Conservation (phyloP, 1,140 invertebrate species). For the Tetranychus cinnabarinus region DNA sequence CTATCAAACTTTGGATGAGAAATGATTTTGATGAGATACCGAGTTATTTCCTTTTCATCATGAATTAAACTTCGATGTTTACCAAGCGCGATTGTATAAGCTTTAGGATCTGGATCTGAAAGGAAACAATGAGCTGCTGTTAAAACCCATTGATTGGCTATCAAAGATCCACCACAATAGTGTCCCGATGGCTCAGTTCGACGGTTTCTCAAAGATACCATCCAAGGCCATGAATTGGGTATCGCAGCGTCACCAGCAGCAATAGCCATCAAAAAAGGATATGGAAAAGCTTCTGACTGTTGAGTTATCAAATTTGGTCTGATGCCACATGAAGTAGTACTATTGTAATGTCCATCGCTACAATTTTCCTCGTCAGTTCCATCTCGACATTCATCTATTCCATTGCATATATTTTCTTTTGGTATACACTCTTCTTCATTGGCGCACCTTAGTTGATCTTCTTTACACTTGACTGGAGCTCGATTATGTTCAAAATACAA, state of each 20-base stretch:
- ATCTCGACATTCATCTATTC: slow-evolving; percentile 71
- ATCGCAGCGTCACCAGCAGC: slow-evolving; percentile 18
- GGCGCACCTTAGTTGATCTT: not conserved
- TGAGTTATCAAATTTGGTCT: not conserved
- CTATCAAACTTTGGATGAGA: slow-evolving; percentile 7
- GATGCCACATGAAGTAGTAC: not conserved
- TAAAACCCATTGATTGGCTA: not conserved
- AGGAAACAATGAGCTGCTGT: slow-evolving; percentile 3
- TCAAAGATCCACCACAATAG: slow-evolving; percentile 14
- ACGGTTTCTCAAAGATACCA: slow-evolving; percentile 15
- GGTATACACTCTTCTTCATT: slow-evolving; percentile 53
- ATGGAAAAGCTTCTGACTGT: not conserved
- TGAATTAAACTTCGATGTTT: slow-evolving; percentile 10
- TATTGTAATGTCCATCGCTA: not conserved
- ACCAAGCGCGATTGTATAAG: slow-evolving; percentile 9
- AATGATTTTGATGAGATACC: slow-evolving; percentile 10
- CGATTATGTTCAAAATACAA: not conserved
- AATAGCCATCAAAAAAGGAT: slow-evolving; percentile 13
- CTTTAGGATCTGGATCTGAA: slow-evolving; percentile 1
- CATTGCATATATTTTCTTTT: slow-evolving; percentile 55
- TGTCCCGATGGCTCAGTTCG: slow-evolving; percentile 14
- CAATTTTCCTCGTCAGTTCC: slow-evolving; percentile 40
- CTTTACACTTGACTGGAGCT: slow-evolving; percentile 20
- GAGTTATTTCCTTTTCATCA: slow-evolving; percentile 11
- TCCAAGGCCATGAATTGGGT: slow-evolving; percentile 21